Base-by-base conservation (phyloP, 2,113 vertebrate species). In the Psophia crepitans region DNA sequence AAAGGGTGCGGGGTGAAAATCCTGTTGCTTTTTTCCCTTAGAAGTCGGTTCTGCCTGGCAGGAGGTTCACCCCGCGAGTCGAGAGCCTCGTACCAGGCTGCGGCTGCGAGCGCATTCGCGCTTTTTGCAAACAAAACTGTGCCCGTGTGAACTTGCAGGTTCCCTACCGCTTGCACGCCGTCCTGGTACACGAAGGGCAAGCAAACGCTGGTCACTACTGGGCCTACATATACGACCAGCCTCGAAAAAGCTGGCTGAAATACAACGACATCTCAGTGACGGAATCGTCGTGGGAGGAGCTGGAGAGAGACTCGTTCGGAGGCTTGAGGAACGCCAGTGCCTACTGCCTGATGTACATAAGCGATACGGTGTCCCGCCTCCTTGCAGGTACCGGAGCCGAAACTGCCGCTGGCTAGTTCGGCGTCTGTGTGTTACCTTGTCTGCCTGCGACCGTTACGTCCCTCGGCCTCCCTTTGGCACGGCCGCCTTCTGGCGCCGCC, bases 341-440 rank as follows among this genome's bases (percentile, higher is more conserved):
- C 60, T 99, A 99, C 97, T 99, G 99, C 95, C 98, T 99, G 89
- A 99, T 99, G 98, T 99, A 99, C 96, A 99, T 99, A 16, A 98
- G 98, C 1, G 98, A 99, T 76, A 96, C 97, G 78, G 90, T 99
- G 8, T 98, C 98, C 5, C 78, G 79, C 46, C 97, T 95, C 1
- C 97, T 90, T 39, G 97, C 98, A 98, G 99, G 99, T 99, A 97
- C 96, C 11, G 48, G 6, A 37, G 43, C 39, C 65, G 20, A 44
- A 69, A 0, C 28, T 10, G 33, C 28, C 9, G 33, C 69, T 46
- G 44, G 5, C 16, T 35, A 1, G 3, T 9, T 13, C 9, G 32
- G 0, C 6, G 0, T 7, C 5, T 6, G 33, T 8, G 23, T 19
- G 3, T 35, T 32, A 5, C 1, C 35, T 4, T 5, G 14, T 22